A percentile compares a stretch with the other conserved stretches of the same genome.
Conservation (phyloP, 2,113 vertebrate genomes). For the Gymnorhina tibicen region DNA sequence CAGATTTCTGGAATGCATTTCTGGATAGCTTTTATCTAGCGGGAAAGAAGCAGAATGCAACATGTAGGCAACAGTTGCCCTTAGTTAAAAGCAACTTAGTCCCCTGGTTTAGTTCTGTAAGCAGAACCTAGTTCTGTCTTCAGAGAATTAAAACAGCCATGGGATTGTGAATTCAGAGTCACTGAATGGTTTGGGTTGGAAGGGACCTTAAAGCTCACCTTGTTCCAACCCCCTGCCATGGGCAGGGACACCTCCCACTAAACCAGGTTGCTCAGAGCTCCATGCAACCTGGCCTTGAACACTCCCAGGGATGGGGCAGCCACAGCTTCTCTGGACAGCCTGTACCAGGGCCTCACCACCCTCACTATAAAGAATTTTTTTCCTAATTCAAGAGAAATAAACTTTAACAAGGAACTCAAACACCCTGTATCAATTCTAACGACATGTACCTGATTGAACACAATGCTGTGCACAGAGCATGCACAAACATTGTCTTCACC, state of each 20-base stretch:
- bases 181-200: background rate
- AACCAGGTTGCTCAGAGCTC: background rate
- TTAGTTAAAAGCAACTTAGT: background rate
- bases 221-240: background rate
- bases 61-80: background rate
- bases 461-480: background rate
- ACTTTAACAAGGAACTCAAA: background rate
- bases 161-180: background rate
- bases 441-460: background rate
- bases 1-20: conserved; percentile 17
- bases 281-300: too few species aligned
- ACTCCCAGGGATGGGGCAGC: background rate
- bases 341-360: background rate
- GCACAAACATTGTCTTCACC: background rate
- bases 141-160: background rate
- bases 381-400: background rate
- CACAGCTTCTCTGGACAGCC: background rate
- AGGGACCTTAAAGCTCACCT: background rate
- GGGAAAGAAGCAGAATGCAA: background rate
- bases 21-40: background rate
- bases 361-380: background rate
- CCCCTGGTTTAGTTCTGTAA: background rate
- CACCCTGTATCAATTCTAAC: background rate
- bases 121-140: background rate
- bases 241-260: background rate